Evolutionary conservation across 30 jellyfish, hydroid and myxozoan species (phyloP), one percentile per base, ranked within the genome.

Genomic region (Aurelia aurita): DNA sequence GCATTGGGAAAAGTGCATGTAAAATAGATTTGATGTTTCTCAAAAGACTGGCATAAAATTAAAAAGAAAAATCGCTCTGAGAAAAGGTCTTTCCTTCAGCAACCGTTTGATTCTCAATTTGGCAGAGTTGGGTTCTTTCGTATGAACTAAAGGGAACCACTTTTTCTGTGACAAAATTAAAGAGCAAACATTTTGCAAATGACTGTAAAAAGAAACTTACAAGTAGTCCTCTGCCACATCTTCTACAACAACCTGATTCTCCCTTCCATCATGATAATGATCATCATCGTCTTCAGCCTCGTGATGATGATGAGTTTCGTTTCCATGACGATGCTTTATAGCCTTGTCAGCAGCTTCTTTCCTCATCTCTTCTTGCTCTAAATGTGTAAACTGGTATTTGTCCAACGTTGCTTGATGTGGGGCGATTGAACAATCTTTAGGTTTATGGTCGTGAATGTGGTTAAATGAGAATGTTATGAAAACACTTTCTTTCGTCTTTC

Each of bases 391-490:
- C 79, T 82, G 92, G 45, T 26, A 82, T 35, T 82, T 82, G 58
- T 70, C 85, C 16, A 82, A 51, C 27, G 86, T 68, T 15, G 92
- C 92, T 51, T 82, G 16, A 77, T 58, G 32, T 20, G 92, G 92
- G 2, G 27, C 79, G 19, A 82, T 31, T 3, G 73, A 44, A 53
- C 92, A 82, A 5, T 69, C 59, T 35, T 82, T 82, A 2, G 94
- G 94, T 15, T 32, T 57, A 46, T 84, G 94, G 39, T 84, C 87
- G 25, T 72, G 94, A 28, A 62, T 29, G 27, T 84, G 87, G 71
- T 59, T 31, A 81, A 84, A 84, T 8, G 87, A 84, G 43, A 60
- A 61, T 5, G 84, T 84, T 45, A 84, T 58, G 44, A 60, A 57
- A 15, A 84, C 44, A 61, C 77, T 67, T 44, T 84, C 87, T 29